phyloP scores from a whole-genome alignment of 1,140 invertebrate genomes.

The Drosophila murphyi region DNA sequence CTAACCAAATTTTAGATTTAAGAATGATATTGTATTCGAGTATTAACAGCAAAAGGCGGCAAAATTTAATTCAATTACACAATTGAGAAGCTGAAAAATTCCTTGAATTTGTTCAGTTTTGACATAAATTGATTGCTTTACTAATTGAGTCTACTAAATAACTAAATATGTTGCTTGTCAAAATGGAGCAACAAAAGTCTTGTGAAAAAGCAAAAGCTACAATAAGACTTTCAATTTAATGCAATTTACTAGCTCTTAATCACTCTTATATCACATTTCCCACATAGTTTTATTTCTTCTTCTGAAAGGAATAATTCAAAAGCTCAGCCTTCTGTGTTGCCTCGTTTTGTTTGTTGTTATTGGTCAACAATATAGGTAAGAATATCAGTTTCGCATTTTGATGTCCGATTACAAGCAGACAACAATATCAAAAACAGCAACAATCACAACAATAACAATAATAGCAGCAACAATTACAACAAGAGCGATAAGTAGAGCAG shows the following conservation, averaged over 20 bases:
- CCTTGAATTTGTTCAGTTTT: no score
- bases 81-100: no score
- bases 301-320: constrained; percentile 40
- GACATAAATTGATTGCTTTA: no score
- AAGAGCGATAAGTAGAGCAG: constrained; percentile 69
- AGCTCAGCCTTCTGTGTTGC: constrained; percentile 39
- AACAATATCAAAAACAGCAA: constrained; percentile 21
- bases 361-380: constrained; percentile 66
- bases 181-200: no score
- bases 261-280: not conserved
- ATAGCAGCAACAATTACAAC: constrained; percentile 15
- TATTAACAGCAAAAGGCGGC: no score
- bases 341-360: constrained; percentile 44
- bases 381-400: constrained; percentile 80
- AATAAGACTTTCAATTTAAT: no score
- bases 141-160: no score
- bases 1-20: no score
- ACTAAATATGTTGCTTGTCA: no score
- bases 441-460: not conserved
- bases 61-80: no score
- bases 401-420: constrained; percentile 67
- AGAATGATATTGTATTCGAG: no score
- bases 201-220: no score
- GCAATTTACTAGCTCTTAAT: not conserved
- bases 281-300: not conserved